Conservation (phyloP, 2,888 invertebrate species). For the Hydraecia micacea region DNA sequence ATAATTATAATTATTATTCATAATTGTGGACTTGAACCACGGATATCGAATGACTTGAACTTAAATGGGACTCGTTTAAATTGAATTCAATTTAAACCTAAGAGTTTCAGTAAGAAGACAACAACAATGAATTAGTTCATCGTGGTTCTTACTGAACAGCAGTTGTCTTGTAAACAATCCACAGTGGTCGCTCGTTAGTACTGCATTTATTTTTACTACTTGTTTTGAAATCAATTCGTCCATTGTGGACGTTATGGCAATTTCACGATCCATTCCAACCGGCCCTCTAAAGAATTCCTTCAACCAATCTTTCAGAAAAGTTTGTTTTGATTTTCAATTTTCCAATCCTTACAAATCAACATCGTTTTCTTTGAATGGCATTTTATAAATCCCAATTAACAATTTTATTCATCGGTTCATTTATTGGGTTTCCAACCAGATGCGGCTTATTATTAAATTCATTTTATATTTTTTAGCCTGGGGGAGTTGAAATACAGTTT, state of each 20-base stretch:
- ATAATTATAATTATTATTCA: too few species aligned
- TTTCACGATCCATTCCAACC: constrained; percentile 39
- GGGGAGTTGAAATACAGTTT: not conserved
- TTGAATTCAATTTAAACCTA: not conserved
- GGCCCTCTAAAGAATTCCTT: not conserved
- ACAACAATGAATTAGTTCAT: constrained; percentile 12
- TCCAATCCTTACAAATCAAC: constrained; percentile 9
- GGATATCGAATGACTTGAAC: too few species aligned
- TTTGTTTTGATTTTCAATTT: constrained; percentile 28
- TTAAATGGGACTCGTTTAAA: not conserved
- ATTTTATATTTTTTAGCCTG: not conserved
- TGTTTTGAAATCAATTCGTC: constrained; percentile 30
- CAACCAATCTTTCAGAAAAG: constrained; percentile 4
- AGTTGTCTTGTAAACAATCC: constrained; percentile 27
- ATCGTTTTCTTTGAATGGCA: not conserved
- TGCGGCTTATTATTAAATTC: not conserved
- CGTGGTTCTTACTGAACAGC: not conserved
- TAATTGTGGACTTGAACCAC: too few species aligned
- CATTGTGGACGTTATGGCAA: constrained; percentile 27
- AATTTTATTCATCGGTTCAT: constrained; percentile 3
- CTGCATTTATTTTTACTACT: constrained; percentile 23
- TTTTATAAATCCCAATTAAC: constrained; percentile 21
- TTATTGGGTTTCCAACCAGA: constrained; percentile 15
- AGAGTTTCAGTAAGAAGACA: not conserved
- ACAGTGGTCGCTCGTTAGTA: constrained; percentile 30